Evolutionary conservation across 1,140 invertebrate genomes (phyloP).

Genomic region (Protaetia brevitarsis): DNA sequence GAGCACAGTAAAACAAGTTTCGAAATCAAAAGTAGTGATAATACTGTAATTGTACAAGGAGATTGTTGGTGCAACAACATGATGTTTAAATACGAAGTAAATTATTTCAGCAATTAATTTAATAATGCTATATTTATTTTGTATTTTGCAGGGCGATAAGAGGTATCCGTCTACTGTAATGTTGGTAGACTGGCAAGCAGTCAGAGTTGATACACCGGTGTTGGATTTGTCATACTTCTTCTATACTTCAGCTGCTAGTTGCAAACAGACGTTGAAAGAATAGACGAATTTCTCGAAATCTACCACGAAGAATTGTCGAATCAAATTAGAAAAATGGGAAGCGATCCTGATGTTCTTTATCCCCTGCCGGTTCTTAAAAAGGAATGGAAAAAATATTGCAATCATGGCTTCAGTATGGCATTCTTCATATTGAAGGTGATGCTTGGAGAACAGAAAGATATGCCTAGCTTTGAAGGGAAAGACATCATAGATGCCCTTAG

Average conservation of each 20-base stretch:
- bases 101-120: background rate
- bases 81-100: conserved; percentile 52
- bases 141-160: background rate
- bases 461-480: background rate
- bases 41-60: conserved; percentile 51
- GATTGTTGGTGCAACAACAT: conserved; percentile 58
- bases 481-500: background rate
- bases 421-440: background rate
- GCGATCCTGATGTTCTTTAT: conserved; percentile 48
- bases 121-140: background rate
- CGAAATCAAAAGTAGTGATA: background rate
- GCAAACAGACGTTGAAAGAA: conserved; percentile 49
- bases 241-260: conserved; percentile 55
- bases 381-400: background rate
- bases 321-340: conserved; percentile 47
- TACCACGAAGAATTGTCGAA: conserved; percentile 54
- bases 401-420: background rate
- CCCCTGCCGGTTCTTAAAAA: conserved; percentile 33
- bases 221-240: conserved; percentile 58
- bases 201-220: conserved; percentile 55
- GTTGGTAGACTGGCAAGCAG: conserved; percentile 58
- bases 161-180: conserved; percentile 46
- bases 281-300: conserved; percentile 51
- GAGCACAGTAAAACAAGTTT: background rate
- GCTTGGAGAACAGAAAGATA: background rate